Evolutionary conservation across 2,797 vertebrate genomes (phyloP).

Genomic region (Orestias chungarensis): DNA sequence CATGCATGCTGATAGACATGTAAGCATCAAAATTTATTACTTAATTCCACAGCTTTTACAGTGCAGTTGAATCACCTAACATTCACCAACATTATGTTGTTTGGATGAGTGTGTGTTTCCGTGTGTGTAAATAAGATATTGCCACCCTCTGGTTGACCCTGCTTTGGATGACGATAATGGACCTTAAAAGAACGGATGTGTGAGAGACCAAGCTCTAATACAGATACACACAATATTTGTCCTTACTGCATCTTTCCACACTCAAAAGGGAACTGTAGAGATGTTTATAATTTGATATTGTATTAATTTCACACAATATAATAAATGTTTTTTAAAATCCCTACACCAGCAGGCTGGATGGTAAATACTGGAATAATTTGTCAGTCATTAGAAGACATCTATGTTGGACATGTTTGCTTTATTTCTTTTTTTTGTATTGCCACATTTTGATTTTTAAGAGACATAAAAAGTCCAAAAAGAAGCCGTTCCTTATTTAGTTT

Average conservation of each 20-base stretch:
- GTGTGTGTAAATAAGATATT: slow-evolving; percentile 20
- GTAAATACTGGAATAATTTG: neutral
- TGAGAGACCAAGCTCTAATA: slow-evolving; percentile 22
- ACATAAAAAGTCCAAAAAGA: neutral
- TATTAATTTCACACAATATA: neutral
- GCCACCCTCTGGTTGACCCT: slow-evolving; percentile 47
- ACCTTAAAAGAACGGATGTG: slow-evolving; percentile 22
- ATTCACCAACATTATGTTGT: neutral
- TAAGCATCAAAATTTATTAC: neutral
- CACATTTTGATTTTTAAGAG: neutral
- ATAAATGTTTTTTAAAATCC: neutral
- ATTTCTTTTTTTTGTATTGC: neutral
- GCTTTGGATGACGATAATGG: slow-evolving; percentile 32
- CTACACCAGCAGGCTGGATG: neutral
- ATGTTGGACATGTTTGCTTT: neutral
- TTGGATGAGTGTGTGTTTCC: neutral
- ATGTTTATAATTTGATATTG: too few species aligned
- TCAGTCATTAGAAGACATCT: neutral
- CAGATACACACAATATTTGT: slow-evolving; percentile 17
- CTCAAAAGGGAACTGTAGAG: neutral
- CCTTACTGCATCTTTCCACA: neutral
- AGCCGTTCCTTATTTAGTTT: too few species aligned
- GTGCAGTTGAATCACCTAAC: neutral
- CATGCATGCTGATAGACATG: neutral
- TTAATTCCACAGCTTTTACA: slow-evolving; percentile 2